Conservation (phyloP, 2,797 vertebrate genomes). For the Poecile montanus region DNA sequence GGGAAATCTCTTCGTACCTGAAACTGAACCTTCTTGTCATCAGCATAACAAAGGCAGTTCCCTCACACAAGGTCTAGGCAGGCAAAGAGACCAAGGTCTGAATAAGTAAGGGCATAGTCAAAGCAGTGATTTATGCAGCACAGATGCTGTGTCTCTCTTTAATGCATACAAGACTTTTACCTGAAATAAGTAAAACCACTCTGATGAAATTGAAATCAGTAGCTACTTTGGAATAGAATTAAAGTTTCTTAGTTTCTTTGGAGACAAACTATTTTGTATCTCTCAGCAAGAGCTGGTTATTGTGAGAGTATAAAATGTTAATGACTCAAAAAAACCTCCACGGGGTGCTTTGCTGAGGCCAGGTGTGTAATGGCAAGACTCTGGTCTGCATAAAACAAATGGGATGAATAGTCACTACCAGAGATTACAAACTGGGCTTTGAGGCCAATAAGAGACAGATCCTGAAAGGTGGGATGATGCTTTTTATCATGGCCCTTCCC, state of each 20-base stretch:
- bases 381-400: too few relatives aligned
- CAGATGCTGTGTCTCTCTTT: not conserved
- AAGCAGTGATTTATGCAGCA: not conserved
- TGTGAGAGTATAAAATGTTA: not conserved
- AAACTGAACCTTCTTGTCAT: not conserved
- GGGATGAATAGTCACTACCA: not conserved
- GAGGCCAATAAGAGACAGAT: rapidly evolving
- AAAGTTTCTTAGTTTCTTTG: not conserved
- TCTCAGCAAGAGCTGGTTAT: not conserved
- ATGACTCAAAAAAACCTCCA: not conserved
- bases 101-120: not conserved
- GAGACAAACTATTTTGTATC: not conserved
- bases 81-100: not conserved
- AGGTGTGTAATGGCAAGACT: not conserved
- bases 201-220: not conserved
- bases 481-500: not conserved
- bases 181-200: not conserved
- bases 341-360: not conserved
- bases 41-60: not conserved
- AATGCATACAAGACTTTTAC: not conserved
- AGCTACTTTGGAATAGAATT: not conserved
- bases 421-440: not conserved
- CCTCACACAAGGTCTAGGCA: not conserved
- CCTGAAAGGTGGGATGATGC: not conserved
- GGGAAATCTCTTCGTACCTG: not conserved